These are phyloP conservation scores for Yponomeuta cagnagella DNA, from an alignment of 2,888 invertebrate genomes.

Conservation along the genomic window DNA sequence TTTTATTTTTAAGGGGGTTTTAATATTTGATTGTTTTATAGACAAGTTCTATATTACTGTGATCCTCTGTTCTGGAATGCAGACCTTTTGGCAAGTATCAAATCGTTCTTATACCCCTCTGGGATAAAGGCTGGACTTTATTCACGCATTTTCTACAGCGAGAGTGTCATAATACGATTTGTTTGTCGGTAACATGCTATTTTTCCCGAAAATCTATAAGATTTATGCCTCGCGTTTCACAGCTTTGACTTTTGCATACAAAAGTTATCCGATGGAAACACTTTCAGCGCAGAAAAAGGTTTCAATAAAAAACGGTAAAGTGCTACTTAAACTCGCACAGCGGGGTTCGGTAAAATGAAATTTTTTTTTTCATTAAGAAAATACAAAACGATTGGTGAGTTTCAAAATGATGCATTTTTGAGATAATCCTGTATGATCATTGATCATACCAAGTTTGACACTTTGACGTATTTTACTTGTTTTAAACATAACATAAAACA, in stretches of 20 bases:
- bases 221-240: not conserved
- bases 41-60: too few relatives aligned
- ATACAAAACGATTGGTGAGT: too few relatives aligned
- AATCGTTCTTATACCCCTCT: not conserved
- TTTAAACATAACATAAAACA: too few relatives aligned
- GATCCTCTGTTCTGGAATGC: too few relatives aligned
- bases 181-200: not conserved
- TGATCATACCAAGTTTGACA: too few relatives aligned
- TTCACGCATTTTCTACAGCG: not conserved
- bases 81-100: not conserved
- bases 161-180: slow-evolving; percentile 1
- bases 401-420: too few relatives aligned
- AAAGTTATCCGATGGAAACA: not conserved
- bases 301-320: not conserved
- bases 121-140: not conserved
- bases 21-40: too few relatives aligned
- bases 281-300: not conserved
- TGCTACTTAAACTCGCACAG: not conserved
- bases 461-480: too few relatives aligned
- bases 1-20: too few relatives aligned
- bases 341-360: too few relatives aligned
- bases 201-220: not conserved
- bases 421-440: too few relatives aligned
- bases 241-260: slow-evolving; percentile 1
- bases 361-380: too few relatives aligned